Evolutionary conservation across 2,888 invertebrate species (phyloP).

Genomic region (Gibbula magus): DNA sequence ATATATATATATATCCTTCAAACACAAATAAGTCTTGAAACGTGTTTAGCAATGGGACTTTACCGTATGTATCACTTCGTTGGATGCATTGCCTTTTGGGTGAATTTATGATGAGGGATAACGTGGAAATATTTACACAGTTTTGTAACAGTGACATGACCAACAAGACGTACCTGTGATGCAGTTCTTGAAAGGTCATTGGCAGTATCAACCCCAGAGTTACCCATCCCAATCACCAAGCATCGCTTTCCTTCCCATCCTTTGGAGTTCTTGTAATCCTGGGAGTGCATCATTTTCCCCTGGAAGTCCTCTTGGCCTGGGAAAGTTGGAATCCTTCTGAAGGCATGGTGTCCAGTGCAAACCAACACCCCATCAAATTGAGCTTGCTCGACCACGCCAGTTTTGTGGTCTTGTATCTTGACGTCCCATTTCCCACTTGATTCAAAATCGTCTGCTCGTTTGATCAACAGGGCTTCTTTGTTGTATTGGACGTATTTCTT

Average conservation of each 20-base stretch:
- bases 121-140: too few species aligned
- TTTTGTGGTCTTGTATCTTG: conserved; percentile 58
- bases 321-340: conserved; percentile 54
- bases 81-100: too few species aligned
- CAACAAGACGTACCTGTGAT: conserved; percentile 26
- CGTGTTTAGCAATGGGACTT: too few species aligned
- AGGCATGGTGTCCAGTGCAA: conserved; percentile 70
- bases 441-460: conserved; percentile 56
- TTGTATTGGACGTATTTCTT: conserved; percentile 63
- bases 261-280: conserved; percentile 48
- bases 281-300: conserved; percentile 59
- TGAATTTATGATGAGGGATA: too few species aligned
- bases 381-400: conserved; percentile 44
- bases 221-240: conserved; percentile 76
- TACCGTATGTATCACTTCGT: too few species aligned
- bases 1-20: too few species aligned
- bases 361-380: conserved; percentile 69
- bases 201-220: conserved; percentile 75
- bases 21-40: too few species aligned
- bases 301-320: conserved; percentile 53
- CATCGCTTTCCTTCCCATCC: conserved; percentile 65
- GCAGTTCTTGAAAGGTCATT: conserved; percentile 70
- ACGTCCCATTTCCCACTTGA: conserved; percentile 69
- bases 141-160: too few species aligned
- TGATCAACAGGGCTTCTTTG: conserved; percentile 54